Evolutionary conservation across 2,113 vertebrate genomes (phyloP).

Genomic region (Meriones unguiculatus): DNA sequence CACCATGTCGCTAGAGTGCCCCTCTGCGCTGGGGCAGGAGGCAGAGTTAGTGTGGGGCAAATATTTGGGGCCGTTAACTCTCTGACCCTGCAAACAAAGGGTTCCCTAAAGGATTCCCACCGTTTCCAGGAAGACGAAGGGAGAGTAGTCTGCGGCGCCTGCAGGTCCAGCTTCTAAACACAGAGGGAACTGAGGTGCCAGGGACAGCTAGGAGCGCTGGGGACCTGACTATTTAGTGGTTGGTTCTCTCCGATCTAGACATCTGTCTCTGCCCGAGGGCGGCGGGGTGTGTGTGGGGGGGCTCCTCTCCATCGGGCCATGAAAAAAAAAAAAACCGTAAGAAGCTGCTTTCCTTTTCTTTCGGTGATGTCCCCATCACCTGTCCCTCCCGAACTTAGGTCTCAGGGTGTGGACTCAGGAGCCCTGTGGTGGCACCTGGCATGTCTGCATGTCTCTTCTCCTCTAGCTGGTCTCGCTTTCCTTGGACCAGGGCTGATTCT

Average conservation of each 20-base stretch:
- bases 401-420: neutral
- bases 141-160: neutral
- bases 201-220: neutral
- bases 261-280: neutral
- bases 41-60: neutral
- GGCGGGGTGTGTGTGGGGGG: neutral
- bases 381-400: neutral
- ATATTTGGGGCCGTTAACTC: neutral
- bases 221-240: neutral
- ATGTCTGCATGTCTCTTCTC: neutral
- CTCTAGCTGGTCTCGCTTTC: neutral
- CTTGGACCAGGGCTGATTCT: neutral
- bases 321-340: neutral
- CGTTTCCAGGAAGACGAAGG: neutral
- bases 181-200: neutral
- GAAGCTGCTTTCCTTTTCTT: neutral
- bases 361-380: neutral
- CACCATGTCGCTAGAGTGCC: neutral
- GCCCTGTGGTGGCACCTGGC: neutral
- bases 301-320: neutral
- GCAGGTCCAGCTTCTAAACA: neutral
- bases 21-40: rapidly evolving
- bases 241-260: neutral
- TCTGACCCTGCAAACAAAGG: neutral
- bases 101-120: neutral